Evolutionary conservation across 2,797 vertebrate species (phyloP).

Genomic region (Cryptoprocta ferox): DNA sequence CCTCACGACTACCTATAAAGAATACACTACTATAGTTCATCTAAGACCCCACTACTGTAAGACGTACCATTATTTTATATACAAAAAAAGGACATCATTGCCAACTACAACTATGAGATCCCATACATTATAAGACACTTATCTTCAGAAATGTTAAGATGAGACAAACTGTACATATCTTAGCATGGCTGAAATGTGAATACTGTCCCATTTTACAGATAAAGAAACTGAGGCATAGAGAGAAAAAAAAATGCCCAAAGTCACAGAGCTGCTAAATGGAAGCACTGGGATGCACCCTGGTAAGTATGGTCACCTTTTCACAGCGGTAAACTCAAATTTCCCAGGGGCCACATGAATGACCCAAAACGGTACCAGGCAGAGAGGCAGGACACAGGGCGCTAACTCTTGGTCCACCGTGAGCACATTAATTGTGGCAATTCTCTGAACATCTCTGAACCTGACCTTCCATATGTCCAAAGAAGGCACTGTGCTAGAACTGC

Average conservation of each 20-base stretch:
- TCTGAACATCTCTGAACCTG: not conserved
- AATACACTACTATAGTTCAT: not conserved
- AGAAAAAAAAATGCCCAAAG: slow-evolving; percentile 13
- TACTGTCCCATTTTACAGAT: not conserved
- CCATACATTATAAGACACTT: not conserved
- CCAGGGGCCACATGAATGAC: not conserved
- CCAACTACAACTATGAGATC: not conserved
- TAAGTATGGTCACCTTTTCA: not conserved
- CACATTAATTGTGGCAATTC: not conserved
- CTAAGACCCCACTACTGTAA: not conserved
- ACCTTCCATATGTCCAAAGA: not conserved
- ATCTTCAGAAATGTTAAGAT: not conserved
- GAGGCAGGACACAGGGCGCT: not conserved
- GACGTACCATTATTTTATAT: not conserved
- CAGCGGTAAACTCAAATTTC: not conserved
- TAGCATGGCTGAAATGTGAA: not conserved
- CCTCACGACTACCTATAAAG: not conserved
- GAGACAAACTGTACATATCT: not conserved
- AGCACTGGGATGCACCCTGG: not conserved
- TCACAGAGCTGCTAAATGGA: not conserved
- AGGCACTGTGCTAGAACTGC: not conserved
- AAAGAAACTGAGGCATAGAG: slow-evolving; percentile 27
- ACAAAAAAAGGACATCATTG: not conserved
- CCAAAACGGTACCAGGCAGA: not conserved
- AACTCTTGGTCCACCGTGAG: not conserved